These are phyloP conservation scores for Cheilosia pagana DNA, from an alignment of 2,888 invertebrate genomes.

Conservation along the genomic window DNA sequence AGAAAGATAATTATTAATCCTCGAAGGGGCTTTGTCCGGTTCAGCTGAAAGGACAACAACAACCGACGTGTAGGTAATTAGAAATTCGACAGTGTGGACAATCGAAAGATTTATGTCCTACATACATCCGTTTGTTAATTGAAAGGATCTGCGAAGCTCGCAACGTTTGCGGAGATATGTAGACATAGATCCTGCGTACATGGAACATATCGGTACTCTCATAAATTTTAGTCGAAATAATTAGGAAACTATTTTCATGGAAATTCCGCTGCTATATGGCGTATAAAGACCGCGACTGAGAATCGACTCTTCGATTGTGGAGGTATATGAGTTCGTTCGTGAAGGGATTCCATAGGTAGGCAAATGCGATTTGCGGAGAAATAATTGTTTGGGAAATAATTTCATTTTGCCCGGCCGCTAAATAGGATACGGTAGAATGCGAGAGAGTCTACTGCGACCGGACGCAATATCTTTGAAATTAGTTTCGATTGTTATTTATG, in stretches of 20 bases:
- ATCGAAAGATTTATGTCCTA: constrained; percentile 64
- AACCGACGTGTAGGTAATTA: not conserved
- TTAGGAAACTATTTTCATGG: constrained; percentile 70
- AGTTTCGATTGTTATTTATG: constrained; percentile 37
- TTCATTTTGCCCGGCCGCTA: constrained; percentile 24
- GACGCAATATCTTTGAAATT: not conserved
- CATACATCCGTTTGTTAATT: constrained; percentile 25
- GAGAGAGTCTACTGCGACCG: not conserved
- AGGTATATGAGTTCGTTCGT: not conserved
- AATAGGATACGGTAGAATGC: not conserved
- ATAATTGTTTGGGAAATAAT: constrained; percentile 44
- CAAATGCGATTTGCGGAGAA: constrained; percentile 23
- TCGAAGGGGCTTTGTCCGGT: not conserved
- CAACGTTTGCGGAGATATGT: not conserved
- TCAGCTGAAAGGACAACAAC: not conserved
- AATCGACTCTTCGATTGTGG: constrained; percentile 27
- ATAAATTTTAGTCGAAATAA: constrained; percentile 72
- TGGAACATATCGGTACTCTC: constrained; percentile 24
- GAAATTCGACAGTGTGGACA: constrained; percentile 36
- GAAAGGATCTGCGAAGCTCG: constrained; percentile 38
- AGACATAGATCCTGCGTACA: constrained; percentile 3
- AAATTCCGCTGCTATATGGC: constrained; percentile 43
- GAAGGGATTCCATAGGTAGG: constrained; percentile 31
- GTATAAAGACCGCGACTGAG: constrained; percentile 55
- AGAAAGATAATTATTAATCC: constrained; percentile 31